These are phyloP conservation scores for Pollimyrus isidori DNA, from an alignment of 2,113 vertebrate genomes.

Conservation along the genomic window DNA sequence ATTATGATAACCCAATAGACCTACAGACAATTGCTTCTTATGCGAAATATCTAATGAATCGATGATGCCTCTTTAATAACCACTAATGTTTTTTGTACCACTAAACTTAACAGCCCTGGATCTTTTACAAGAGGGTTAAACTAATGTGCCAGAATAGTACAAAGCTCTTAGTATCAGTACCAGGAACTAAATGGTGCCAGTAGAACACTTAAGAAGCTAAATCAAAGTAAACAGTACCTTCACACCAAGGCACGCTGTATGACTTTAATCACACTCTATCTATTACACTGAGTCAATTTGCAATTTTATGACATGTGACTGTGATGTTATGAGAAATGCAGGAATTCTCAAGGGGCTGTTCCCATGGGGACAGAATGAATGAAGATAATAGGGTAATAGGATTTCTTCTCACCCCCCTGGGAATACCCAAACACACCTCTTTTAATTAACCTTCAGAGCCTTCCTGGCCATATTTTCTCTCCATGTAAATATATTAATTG, in stretches of 20 bases:
- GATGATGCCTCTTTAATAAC: background rate
- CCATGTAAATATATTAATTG: constrained; percentile 8
- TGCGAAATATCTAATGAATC: background rate
- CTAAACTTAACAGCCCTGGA: background rate
- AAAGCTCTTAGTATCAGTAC: background rate
- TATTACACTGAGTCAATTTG: background rate
- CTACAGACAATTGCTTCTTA: background rate
- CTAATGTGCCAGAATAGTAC: background rate
- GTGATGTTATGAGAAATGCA: background rate
- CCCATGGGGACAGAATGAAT: constrained; percentile 6
- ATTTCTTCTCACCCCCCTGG: background rate
- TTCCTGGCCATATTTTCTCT: background rate
- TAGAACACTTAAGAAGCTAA: background rate
- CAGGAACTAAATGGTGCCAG: background rate
- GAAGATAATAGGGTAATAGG: constrained; percentile 1
- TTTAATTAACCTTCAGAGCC: constrained; percentile 10
- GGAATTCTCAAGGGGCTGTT: background rate
- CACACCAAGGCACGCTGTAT: background rate
- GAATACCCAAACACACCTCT: constrained; percentile 6
- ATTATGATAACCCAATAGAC: background rate
- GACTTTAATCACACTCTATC: background rate
- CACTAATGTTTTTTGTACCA: background rate
- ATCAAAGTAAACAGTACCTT: background rate
- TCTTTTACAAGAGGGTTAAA: background rate
- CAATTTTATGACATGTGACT: background rate